phyloP scores from a whole-genome alignment of 2,888 invertebrate genomes.

The Alloplasta piceator region DNA sequence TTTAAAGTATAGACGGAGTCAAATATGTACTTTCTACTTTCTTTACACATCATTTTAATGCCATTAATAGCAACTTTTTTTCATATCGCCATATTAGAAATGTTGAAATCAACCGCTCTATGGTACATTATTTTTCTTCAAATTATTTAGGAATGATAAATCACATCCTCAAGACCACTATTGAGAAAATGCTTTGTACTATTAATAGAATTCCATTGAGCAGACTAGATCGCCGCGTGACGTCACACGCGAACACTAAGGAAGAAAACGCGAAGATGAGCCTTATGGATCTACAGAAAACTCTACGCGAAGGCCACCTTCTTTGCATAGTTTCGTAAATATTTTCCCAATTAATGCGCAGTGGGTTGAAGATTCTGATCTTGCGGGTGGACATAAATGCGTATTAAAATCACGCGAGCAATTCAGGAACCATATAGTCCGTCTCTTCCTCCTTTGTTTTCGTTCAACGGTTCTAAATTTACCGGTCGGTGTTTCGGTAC shows the following conservation, averaged over 20 bases:
- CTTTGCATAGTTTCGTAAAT: conserved; percentile 27
- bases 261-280: conserved; percentile 5
- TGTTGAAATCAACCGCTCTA: too few species aligned
- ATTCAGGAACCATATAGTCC: conserved; percentile 58
- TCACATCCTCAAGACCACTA: too few species aligned
- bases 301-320: background rate
- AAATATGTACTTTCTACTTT: too few species aligned
- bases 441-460: conserved; percentile 61
- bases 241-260: conserved; percentile 32
- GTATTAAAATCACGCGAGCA: conserved; percentile 56
- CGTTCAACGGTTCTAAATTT: conserved; percentile 60
- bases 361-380: conserved; percentile 32
- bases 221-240: conserved; percentile 27
- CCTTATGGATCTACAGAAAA: background rate
- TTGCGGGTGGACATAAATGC: background rate
- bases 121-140: too few species aligned
- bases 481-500: conserved; percentile 64
- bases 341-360: conserved; percentile 58
- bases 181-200: conserved; percentile 26
- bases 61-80: too few species aligned
- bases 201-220: conserved; percentile 64
- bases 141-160: too few species aligned
- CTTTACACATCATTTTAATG: too few species aligned
- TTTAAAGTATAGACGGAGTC: too few species aligned
- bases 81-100: too few species aligned